Conservation (phyloP, 2,888 invertebrate species). For the Drosophila ezoana region DNA sequence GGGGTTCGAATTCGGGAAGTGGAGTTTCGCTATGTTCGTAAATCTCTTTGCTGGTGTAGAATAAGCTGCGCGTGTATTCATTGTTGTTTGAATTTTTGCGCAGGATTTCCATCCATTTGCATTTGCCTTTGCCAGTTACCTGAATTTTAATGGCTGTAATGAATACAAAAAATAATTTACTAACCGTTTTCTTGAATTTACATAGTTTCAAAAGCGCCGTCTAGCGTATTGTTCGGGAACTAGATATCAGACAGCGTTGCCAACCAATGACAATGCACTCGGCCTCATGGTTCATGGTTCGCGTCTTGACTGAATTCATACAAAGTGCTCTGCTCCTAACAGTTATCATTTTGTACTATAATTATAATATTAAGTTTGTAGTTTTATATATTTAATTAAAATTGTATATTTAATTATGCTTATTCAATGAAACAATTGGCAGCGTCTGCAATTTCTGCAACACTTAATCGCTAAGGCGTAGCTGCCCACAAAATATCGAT, state of each 20-base stretch:
- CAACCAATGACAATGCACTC: not conserved
- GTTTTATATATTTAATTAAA: too few species aligned
- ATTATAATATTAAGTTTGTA: too few species aligned
- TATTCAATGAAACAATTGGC: too few species aligned
- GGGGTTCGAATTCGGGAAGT: conserved; percentile 81
- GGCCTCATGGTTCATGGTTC: conserved; percentile 1
- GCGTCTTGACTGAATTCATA: conserved; percentile 2
- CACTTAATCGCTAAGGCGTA: not conserved
- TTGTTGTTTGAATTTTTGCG: conserved; percentile 82
- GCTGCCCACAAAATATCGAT: conserved; percentile 31
- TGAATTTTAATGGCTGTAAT: conserved; percentile 83
- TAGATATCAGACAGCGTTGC: not conserved
- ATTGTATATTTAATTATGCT: too few species aligned
- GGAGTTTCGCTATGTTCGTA: conserved; percentile 82
- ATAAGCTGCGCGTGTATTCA: conserved; percentile 80
- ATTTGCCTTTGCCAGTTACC: conserved; percentile 84
- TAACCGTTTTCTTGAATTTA: not conserved
- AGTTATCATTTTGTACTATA: too few species aligned
- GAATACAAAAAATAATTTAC: conserved; percentile 7
- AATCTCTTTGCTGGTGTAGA: conserved; percentile 83
- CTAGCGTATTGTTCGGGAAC: not conserved
- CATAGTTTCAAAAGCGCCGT: not conserved
- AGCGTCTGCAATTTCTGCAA: not conserved
- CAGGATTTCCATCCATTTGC: conserved; percentile 84
- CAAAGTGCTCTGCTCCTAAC: too few species aligned